phyloP scores from a whole-genome alignment of 2,888 invertebrate species.

The Timandra comae region DNA sequence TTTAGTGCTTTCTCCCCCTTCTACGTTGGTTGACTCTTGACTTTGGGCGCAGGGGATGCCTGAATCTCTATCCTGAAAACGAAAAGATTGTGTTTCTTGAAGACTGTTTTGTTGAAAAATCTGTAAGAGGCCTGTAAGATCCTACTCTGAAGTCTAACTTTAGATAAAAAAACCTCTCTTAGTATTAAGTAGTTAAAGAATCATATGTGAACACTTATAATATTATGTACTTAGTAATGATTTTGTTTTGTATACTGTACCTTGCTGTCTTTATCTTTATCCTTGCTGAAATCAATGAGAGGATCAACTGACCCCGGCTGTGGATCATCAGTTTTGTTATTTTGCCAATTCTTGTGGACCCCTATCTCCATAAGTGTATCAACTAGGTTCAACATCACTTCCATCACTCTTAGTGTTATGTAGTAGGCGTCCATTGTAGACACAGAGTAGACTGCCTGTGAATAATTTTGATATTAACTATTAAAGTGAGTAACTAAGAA shows the following conservation, averaged over 20 bases:
- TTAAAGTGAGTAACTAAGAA: too few species aligned
- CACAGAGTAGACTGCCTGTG: constrained; percentile 89
- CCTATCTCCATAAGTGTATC: constrained; percentile 95
- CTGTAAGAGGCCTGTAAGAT: too few species aligned
- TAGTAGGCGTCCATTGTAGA: constrained; percentile 89
- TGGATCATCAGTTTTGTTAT: constrained; percentile 51
- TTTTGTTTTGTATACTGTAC: too few species aligned
- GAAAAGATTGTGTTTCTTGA: too few species aligned
- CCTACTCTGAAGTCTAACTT: too few species aligned
- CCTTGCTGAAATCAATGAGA: constrained; percentile 52
- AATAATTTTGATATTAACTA: too few species aligned
- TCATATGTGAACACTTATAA: too few species aligned
- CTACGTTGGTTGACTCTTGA: constrained; percentile 67
- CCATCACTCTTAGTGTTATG: constrained; percentile 92
- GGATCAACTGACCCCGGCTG: constrained; percentile 53
- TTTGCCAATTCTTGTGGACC: constrained; percentile 80
- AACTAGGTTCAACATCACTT: constrained; percentile 93
- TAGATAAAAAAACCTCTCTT: too few species aligned
- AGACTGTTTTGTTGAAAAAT: too few species aligned
- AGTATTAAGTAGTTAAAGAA: too few species aligned
- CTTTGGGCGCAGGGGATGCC: constrained; percentile 65
- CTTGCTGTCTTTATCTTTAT: constrained; percentile 64
- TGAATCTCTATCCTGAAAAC: constrained; percentile 63
- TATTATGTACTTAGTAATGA: too few species aligned
- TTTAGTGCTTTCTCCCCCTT: constrained; percentile 59